Conservation (phyloP, 2,797 vertebrate genomes). For the Sparus aurata region DNA sequence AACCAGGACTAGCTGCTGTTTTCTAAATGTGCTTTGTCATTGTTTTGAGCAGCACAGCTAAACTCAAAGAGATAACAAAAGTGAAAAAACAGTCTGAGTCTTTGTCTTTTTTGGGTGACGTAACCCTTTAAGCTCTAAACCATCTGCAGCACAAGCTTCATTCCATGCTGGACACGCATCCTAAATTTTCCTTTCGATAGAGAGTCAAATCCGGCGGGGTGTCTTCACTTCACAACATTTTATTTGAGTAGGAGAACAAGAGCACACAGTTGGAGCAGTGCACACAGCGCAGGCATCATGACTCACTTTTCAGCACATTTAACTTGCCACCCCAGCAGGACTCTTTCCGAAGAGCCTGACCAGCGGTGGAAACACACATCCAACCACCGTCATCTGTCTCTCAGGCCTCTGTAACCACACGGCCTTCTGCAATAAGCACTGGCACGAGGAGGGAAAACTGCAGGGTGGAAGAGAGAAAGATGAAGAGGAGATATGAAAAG, state of each 20-base stretch:
- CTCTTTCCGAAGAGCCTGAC: slow-evolving; percentile 64
- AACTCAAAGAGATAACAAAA: background rate
- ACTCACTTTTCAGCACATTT: slow-evolving; percentile 71
- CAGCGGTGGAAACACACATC: slow-evolving; percentile 68
- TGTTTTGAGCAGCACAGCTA: slow-evolving; percentile 11
- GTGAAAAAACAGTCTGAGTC: slow-evolving; percentile 4
- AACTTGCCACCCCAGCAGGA: slow-evolving; percentile 64
- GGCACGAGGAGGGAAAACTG: slow-evolving; percentile 36
- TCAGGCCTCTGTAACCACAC: slow-evolving; percentile 58
- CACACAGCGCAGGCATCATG: slow-evolving; percentile 38
- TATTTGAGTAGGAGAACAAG: slow-evolving; percentile 36
- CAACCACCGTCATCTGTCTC: slow-evolving; percentile 65
- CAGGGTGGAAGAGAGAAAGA: slow-evolving; percentile 25
- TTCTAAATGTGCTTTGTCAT: slow-evolving; percentile 7
- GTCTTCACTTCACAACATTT: slow-evolving; percentile 26
- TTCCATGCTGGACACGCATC: slow-evolving; percentile 22
- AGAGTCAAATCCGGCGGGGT: slow-evolving; percentile 30
- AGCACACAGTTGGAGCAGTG: slow-evolving; percentile 30
- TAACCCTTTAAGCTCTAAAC: slow-evolving; percentile 35
- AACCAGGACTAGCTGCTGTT: background rate
- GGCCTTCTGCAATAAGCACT: slow-evolving; percentile 48
- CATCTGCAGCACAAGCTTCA: slow-evolving; percentile 21
- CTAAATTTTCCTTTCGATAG: slow-evolving; percentile 31
- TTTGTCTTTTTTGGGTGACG: slow-evolving; percentile 20
- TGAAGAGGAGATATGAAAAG: slow-evolving; percentile 45